Conservation (phyloP, 2,797 vertebrate species). For the Alosa sapidissima region DNA sequence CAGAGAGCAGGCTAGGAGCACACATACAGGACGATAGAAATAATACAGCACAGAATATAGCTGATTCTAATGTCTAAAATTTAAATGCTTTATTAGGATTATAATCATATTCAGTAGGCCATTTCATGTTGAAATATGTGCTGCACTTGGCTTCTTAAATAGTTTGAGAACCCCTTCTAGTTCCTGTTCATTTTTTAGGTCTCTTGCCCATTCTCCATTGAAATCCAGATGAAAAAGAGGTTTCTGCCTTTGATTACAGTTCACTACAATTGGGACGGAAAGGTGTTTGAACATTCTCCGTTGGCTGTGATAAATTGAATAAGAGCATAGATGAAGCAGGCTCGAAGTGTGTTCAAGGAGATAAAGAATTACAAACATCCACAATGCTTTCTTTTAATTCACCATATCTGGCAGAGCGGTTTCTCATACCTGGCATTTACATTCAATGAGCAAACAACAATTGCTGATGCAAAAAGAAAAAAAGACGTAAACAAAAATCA, state of each 20-base stretch:
- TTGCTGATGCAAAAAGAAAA: slow-evolving; percentile 18
- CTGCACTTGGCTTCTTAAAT: background rate
- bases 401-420: slow-evolving; percentile 29
- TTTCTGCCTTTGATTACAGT: slow-evolving; percentile 47
- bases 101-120: background rate
- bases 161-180: slow-evolving; percentile 2
- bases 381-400: slow-evolving; percentile 37
- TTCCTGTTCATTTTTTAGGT: slow-evolving; percentile 32
- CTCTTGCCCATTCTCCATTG: slow-evolving; percentile 32
- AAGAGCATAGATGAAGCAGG: slow-evolving; percentile 40
- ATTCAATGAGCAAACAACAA: slow-evolving; percentile 26
- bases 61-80: background rate
- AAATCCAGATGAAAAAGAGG: slow-evolving; percentile 42
- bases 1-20: background rate
- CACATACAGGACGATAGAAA: background rate
- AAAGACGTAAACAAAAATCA: slow-evolving; percentile 31
- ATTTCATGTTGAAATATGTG: slow-evolving; percentile 3
- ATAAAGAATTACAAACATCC: slow-evolving; percentile 32
- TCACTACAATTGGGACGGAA: slow-evolving; percentile 37
- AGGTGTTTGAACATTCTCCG: slow-evolving; percentile 39
- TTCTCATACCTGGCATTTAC: slow-evolving; percentile 23
- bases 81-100: background rate
- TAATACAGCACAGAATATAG: background rate
- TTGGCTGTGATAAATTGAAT: slow-evolving; percentile 43
- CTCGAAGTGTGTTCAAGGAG: slow-evolving; percentile 16